Evolutionary conservation across 2,888 invertebrate genomes (phyloP).

Genomic region (Aproaerema taeniolella): DNA sequence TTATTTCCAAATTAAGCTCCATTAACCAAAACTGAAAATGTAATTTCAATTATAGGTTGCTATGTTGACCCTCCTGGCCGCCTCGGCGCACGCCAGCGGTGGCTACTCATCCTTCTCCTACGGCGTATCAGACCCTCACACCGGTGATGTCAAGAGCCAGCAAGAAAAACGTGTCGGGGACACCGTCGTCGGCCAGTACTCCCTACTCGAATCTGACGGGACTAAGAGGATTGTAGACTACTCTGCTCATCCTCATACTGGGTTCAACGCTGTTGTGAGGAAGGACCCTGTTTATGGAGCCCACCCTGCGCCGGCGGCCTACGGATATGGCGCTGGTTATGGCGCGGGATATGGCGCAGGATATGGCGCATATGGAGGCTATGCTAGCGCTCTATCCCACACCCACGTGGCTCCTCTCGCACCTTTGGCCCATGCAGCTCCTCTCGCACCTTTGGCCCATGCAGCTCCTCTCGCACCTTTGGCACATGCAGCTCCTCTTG

Average conservation of each 20-base stretch:
- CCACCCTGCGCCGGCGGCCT: constrained; percentile 30
- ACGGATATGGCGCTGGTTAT: constrained; percentile 15
- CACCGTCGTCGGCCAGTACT: constrained; percentile 67
- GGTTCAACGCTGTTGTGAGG: constrained; percentile 70
- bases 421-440: no score
- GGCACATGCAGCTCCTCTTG: constrained; percentile 23
- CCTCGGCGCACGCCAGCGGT: constrained; percentile 38
- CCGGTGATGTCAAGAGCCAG: constrained; percentile 71
- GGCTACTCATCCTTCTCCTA: constrained; percentile 64
- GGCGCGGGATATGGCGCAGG: constrained; percentile 13
- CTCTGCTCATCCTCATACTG: constrained; percentile 59
- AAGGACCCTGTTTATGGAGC: constrained; percentile 39
- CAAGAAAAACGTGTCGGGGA: constrained; percentile 66
- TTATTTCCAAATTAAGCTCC: no score
- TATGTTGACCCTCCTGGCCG: constrained; percentile 40
- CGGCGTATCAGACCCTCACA: constrained; percentile 67
- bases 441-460: no score
- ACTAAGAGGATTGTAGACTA: constrained; percentile 69
- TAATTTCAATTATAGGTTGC: no score
- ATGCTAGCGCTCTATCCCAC: no score
- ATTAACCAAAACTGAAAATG: no score
- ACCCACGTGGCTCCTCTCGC: no score
- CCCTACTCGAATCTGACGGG: constrained; percentile 67
- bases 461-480: constrained; percentile 22
- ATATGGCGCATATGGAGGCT: constrained; percentile 4